Conservation (phyloP, 1,140 invertebrate genomes). For the Lamellibrachia luymesi region DNA sequence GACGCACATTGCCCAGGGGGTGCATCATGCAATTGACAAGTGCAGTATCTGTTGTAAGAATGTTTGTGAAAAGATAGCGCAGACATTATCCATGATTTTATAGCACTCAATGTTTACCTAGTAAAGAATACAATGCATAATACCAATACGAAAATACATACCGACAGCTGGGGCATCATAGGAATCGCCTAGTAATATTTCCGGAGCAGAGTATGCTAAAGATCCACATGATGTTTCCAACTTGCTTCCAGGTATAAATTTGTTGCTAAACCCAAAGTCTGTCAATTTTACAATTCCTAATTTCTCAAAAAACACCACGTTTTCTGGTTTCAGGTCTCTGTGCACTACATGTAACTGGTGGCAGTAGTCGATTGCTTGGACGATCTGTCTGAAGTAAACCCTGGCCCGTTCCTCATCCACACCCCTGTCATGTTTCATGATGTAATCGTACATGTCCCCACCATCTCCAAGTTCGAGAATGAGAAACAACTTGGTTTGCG, state of each 20-base stretch:
- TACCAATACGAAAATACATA: conserved; percentile 57
- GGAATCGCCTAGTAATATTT: conserved; percentile 89
- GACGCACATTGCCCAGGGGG: too few relatives aligned
- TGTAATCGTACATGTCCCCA: conserved; percentile 98
- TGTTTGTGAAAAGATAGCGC: not conserved
- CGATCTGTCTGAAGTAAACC: conserved; percentile 92
- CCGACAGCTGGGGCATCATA: conserved; percentile 80
- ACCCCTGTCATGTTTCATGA: conserved; percentile 85
- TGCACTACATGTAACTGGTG: conserved; percentile 91
- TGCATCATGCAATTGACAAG: too few relatives aligned
- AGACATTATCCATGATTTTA: too few relatives aligned
- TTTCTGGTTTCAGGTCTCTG: conserved; percentile 97
- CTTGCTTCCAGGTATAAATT: conserved; percentile 95
- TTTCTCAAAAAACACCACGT: conserved; percentile 98
- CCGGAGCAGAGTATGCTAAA: conserved; percentile 97
- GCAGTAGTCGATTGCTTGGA: conserved; percentile 96
- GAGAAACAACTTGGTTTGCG: conserved; percentile 69
- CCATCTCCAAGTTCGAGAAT: conserved; percentile 98
- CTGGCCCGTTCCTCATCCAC: conserved; percentile 72
- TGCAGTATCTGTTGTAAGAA: too few relatives aligned
- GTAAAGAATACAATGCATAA: not conserved
- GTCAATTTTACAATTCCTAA: conserved; percentile 96
- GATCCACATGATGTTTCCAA: conserved; percentile 99
- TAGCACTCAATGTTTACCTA: not conserved
- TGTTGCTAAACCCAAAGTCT: conserved; percentile 96